Evolutionary conservation across 2,113 vertebrate species (phyloP).

Genomic region (Hiodon tergisus): DNA sequence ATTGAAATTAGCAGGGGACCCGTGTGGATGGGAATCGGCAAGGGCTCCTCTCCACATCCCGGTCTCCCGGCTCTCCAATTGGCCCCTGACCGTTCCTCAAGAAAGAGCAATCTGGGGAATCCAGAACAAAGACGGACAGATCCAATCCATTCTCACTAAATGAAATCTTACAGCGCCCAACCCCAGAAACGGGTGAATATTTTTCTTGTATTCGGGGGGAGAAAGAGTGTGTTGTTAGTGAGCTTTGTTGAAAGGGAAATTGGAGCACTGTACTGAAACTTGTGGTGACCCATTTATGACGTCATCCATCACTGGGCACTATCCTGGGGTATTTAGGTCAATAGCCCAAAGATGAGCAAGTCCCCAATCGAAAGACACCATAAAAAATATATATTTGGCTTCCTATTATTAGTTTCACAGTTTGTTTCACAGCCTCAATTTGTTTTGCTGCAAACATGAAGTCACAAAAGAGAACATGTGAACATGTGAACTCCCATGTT

Average conservation of each 20-base stretch:
- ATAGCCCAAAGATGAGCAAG: neutral
- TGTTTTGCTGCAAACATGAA: neutral
- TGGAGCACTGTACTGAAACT: slow-evolving; percentile 1
- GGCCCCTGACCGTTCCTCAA: too few relatives aligned
- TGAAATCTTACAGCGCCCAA: too few relatives aligned
- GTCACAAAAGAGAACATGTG: too few relatives aligned
- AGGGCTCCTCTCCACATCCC: too few relatives aligned
- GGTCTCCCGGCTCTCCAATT: too few relatives aligned
- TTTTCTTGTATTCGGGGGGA: slow-evolving; percentile 1
- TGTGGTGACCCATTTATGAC: slow-evolving; percentile 3
- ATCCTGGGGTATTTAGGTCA: neutral
- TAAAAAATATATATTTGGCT: neutral
- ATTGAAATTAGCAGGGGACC: too few relatives aligned
- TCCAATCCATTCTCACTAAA: too few relatives aligned
- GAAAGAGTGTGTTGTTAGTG: neutral
- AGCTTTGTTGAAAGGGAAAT: neutral
- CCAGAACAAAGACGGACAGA: too few relatives aligned
- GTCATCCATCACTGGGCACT: neutral
- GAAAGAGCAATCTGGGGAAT: too few relatives aligned
- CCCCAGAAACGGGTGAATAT: neutral
- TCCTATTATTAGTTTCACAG: neutral
- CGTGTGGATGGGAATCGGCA: too few relatives aligned
- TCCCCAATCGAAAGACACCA: neutral
- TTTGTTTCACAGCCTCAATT: neutral
- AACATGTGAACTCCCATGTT: too few relatives aligned